These are phyloP conservation scores for Drosophila monieri DNA, from an alignment of 2,888 invertebrate genomes.

Conservation along the genomic window DNA sequence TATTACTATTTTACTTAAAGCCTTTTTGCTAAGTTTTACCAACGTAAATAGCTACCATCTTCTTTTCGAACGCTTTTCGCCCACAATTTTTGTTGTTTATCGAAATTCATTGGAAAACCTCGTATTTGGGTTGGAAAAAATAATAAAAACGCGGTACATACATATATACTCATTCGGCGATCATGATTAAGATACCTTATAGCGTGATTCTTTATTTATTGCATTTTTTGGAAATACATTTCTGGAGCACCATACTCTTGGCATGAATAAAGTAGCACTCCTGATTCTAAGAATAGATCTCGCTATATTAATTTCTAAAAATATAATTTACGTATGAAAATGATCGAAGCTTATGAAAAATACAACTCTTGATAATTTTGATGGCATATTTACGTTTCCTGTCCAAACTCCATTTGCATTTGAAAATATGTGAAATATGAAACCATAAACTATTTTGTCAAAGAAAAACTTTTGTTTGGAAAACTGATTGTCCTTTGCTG, in stretches of 20 bases:
- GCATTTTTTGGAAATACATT: too few relatives aligned
- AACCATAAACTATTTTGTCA: conserved; percentile 13
- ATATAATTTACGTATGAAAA: neutral
- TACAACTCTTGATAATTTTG: neutral
- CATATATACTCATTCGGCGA: too few relatives aligned
- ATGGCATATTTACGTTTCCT: neutral
- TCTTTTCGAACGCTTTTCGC: neutral
- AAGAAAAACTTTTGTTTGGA: neutral
- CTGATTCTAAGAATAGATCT: too few relatives aligned
- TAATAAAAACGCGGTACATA: neutral
- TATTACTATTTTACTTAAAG: too few relatives aligned
- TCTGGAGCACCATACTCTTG: too few relatives aligned
- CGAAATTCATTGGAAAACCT: neutral
- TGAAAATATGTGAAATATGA: conserved; percentile 13
- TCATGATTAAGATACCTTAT: too few relatives aligned
- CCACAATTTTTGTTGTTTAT: neutral
- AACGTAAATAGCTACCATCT: too few relatives aligned
- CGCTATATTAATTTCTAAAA: too few relatives aligned
- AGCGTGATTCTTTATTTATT: too few relatives aligned
- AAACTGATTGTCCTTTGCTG: conserved; percentile 1
- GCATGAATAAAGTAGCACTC: too few relatives aligned
- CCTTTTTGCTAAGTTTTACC: too few relatives aligned
- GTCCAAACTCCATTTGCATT: conserved; percentile 4
- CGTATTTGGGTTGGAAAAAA: neutral
- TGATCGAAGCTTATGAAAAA: neutral